Percentiles rank a stretch among this genome's conserved stretches.
Evolutionary conservation across 1,140 invertebrate species (phyloP).

Genomic region (Globodera rostochiensis): DNA sequence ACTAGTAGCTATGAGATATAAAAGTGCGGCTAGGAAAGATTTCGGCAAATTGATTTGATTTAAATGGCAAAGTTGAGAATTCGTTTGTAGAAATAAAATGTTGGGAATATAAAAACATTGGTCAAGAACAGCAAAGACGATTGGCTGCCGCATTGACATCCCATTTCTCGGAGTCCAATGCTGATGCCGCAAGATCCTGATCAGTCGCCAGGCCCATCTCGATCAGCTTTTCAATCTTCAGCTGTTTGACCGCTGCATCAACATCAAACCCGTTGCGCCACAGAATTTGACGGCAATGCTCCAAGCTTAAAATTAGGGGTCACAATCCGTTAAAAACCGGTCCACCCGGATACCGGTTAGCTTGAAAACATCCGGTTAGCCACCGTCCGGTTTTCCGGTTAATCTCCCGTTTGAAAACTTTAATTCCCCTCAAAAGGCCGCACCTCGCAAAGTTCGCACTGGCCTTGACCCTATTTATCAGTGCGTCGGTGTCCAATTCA

Average conservation of each 20-base stretch:
- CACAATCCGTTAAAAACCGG: no score
- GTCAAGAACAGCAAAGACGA: slow-evolving; percentile 28
- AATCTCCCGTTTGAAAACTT: no score
- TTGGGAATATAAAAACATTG: background rate
- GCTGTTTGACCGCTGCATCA: slow-evolving; percentile 34
- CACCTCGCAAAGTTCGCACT: slow-evolving; percentile 50
- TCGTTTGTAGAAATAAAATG: background rate
- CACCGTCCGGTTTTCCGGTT: no score
- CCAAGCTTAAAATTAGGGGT: slow-evolving; percentile 38
- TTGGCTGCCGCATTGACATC: slow-evolving; percentile 54
- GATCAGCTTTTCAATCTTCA: slow-evolving; percentile 53
- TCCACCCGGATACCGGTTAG: no score
- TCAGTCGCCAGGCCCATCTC: slow-evolving; percentile 48
- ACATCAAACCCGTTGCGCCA: slow-evolving; percentile 40
- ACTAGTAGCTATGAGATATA: no score
- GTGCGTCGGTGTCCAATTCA: slow-evolving; percentile 44
- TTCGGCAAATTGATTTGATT: no score
- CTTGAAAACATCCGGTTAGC: no score
- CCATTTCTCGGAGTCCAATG: slow-evolving; percentile 43
- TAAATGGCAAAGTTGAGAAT: background rate
- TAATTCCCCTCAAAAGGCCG: no score
- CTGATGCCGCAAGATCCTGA: slow-evolving; percentile 31
- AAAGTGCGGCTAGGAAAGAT: no score
- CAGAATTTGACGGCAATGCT: slow-evolving; percentile 41
- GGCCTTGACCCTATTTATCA: slow-evolving; percentile 34